phyloP scores from a whole-genome alignment of 2,888 invertebrate species.

The Torymus texanus region DNA sequence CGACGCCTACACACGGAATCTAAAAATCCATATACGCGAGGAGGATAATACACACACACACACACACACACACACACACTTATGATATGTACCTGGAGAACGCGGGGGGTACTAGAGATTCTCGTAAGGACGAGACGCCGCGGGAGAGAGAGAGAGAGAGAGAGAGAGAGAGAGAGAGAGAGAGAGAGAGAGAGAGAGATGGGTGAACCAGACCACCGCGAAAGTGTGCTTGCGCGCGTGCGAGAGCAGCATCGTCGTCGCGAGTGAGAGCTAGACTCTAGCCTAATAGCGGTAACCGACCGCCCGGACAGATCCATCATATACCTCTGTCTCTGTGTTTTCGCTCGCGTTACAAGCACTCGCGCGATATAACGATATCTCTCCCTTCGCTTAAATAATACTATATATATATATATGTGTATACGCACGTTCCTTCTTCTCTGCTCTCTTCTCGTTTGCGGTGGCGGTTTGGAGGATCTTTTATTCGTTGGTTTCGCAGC shows the following conservation, averaged over 20 bases:
- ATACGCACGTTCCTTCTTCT: too few species aligned
- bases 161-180: too few species aligned
- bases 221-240: conserved; percentile 19
- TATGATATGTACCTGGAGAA: conserved; percentile 9
- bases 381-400: too few species aligned
- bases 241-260: background rate
- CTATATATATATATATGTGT: too few species aligned
- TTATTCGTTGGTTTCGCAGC: too few species aligned
- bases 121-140: conserved; percentile 17
- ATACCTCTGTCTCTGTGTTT: conserved; percentile 1
- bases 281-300: conserved; percentile 44
- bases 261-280: background rate
- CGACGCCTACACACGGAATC: too few species aligned
- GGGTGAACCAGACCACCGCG: conserved; percentile 36
- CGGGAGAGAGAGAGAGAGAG: too few species aligned
- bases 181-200: too few species aligned
- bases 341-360: conserved; percentile 24
- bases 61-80: background rate
- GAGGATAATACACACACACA: background rate
- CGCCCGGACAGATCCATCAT: conserved; percentile 45
- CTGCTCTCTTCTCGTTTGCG: too few species aligned
- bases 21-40: too few species aligned
- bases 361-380: background rate
- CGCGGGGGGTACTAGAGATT: conserved; percentile 22
- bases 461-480: too few species aligned